These are phyloP conservation scores for Hippopotamus amphibius DNA, from an alignment of 2,113 vertebrate species.

Conservation along the genomic window DNA sequence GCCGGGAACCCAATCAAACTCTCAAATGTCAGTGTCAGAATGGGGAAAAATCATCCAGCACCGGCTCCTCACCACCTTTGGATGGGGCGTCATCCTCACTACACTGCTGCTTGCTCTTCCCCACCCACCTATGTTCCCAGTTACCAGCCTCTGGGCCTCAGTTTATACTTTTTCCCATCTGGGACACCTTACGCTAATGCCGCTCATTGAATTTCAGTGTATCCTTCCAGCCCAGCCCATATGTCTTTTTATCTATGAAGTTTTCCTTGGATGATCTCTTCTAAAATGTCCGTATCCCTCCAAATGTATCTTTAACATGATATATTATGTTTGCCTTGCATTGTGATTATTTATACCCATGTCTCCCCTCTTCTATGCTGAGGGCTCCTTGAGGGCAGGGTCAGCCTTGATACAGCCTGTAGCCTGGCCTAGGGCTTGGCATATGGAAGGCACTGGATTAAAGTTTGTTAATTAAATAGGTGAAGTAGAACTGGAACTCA, in stretches of 20 bases:
- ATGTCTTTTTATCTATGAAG: not conserved
- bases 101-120: not conserved
- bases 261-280: not conserved
- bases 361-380: not conserved
- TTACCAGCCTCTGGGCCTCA: not conserved
- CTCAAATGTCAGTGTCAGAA: slow-evolving; percentile 67
- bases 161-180: not conserved
- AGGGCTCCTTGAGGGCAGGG: slow-evolving; percentile 30
- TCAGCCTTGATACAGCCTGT: not conserved
- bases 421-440: not conserved
- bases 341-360: not conserved
- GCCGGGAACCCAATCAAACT: slow-evolving; percentile 60
- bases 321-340: not conserved
- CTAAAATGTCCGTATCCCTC: not conserved
- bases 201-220: not conserved
- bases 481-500: slow-evolving; percentile 71
- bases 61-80: not conserved
- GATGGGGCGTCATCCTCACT: not conserved
- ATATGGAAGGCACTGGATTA: not conserved
- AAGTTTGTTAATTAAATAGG: slow-evolving; percentile 72
- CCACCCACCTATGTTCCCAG: not conserved
- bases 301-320: not conserved
- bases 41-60: not conserved
- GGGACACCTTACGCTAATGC: not conserved
- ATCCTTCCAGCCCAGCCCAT: not conserved